phyloP scores from a whole-genome alignment of 2,113 vertebrate species.

The Antigone vipio region DNA sequence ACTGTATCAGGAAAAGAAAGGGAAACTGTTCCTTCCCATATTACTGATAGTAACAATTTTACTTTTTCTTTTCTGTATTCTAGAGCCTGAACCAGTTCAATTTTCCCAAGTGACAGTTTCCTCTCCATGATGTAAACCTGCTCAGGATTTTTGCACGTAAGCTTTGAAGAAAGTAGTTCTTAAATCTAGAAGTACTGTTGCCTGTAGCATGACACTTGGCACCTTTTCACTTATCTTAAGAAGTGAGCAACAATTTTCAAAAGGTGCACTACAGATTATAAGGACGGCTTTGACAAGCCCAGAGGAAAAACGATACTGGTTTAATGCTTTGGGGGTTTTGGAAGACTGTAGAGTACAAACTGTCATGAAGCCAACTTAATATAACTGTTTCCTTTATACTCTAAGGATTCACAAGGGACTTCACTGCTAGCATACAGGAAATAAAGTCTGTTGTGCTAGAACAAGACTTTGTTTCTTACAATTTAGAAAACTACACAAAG shows the following conservation, averaged over 20 bases:
- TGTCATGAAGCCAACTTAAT: slow-evolving; percentile 63
- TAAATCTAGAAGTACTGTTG: neutral
- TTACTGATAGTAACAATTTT: neutral
- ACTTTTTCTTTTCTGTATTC: neutral
- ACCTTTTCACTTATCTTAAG: slow-evolving; percentile 43
- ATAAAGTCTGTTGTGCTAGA: slow-evolving; percentile 45
- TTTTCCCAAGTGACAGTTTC: neutral
- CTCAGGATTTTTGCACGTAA: neutral
- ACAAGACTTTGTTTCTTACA: slow-evolving; percentile 58
- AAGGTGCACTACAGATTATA: slow-evolving; percentile 1
- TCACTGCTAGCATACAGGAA: slow-evolving; percentile 63
- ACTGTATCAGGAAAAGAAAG: neutral
- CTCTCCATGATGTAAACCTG: neutral
- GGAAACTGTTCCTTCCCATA: neutral
- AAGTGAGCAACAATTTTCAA: slow-evolving; percentile 23
- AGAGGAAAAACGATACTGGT: slow-evolving; percentile 48
- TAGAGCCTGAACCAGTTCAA: neutral
- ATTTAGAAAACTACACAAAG: slow-evolving; percentile 31
- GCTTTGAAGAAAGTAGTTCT: slow-evolving; percentile 18
- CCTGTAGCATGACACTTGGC: slow-evolving; percentile 21
- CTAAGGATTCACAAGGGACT: slow-evolving; percentile 57
- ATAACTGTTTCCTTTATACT: slow-evolving; percentile 61
- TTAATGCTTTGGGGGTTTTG: slow-evolving; percentile 24
- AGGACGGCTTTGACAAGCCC: slow-evolving; percentile 7
- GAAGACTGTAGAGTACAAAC: slow-evolving; percentile 34